Evolutionary conservation across 2,888 invertebrate genomes (phyloP), one percentile per base, ranked within the genome.

Genomic region (Netelia fuscicornis): DNA sequence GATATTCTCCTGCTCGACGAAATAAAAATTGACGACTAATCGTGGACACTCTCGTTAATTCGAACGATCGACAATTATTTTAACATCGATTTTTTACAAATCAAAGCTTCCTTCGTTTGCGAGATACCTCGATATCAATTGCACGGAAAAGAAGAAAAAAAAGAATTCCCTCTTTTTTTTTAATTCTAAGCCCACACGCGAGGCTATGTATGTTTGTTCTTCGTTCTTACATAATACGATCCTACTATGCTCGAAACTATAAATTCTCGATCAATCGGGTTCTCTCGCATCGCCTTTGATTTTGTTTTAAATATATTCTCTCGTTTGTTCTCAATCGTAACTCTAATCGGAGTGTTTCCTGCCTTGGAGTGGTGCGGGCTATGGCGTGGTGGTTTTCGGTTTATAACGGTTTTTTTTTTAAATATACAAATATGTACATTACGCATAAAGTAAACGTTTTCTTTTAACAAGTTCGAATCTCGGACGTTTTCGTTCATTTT

Each of bases 301-400:
- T 17, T 58, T 42, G 42, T 20, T 42, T 58, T 20, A 8, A 5
- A 17, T 67, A 11, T 65, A 2, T 3, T 52, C 10, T 6, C 2
- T 52, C 13, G 10, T 62, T 44, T 42, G 17, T 30, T 64, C 42
- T 60, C 42, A 58, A 74, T 67, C 67, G 13, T 68, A 68, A 67
- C 37, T 60, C 74, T 70, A 52, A 54, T 67, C 23, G 75, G 82
- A 70, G 68, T 56, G 56, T 42, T 80, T 76, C 65, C 60, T 79
- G 82, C 82, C 75, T 79, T 85, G 85, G 85, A 85, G 85, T 85
- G 85, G 85, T 85, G 85, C 82, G 85, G 79, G 82, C 68, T 75
- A 44, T 64, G 65, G 65, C 13, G 37, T 37, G 17, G 20, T 74
- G 64, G 74, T 67, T 75, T 37, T 37, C 37, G 37, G 37, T 37